A percentile compares a stretch with the other conserved stretches of the same genome.
phyloP scores from a whole-genome alignment of 2,797 vertebrate species.

The Spea hammondii region DNA sequence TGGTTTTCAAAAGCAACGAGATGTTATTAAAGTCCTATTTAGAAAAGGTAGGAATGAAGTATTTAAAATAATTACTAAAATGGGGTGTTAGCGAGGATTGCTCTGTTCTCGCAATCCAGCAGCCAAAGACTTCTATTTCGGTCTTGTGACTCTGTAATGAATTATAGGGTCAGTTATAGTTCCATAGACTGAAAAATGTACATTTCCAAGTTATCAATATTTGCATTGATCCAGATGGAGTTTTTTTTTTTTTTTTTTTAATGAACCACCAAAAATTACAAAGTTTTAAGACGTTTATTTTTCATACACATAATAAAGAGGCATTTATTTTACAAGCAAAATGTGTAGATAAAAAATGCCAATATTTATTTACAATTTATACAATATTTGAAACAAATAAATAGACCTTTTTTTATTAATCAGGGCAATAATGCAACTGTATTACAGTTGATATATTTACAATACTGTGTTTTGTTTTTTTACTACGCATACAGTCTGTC shows the following conservation, averaged over 20 bases:
- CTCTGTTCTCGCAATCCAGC: background rate
- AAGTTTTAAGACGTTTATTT: conserved; percentile 1
- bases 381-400: conserved; percentile 29
- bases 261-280: no score
- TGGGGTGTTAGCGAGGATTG: background rate
- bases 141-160: no score
- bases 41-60: background rate
- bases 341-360: conserved; percentile 17
- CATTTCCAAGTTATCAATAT: no score
- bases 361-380: conserved; percentile 40
- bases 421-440: conserved; percentile 15
- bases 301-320: conserved; percentile 10
- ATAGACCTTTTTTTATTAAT: conserved; percentile 26
- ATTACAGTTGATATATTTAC: conserved; percentile 28
- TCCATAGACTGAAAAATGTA: no score
- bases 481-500: background rate
- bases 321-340: background rate
- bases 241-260: no score
- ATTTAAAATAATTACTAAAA: background rate
- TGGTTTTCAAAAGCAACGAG: background rate
- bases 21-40: background rate
- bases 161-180: no score
- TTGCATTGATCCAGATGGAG: no score
- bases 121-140: background rate
- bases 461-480: background rate